A percentile compares a stretch with the other conserved stretches of the same genome.
phyloP scores from a whole-genome alignment of 1,140 invertebrate genomes.

The Caenorhabditis tropicalis region DNA sequence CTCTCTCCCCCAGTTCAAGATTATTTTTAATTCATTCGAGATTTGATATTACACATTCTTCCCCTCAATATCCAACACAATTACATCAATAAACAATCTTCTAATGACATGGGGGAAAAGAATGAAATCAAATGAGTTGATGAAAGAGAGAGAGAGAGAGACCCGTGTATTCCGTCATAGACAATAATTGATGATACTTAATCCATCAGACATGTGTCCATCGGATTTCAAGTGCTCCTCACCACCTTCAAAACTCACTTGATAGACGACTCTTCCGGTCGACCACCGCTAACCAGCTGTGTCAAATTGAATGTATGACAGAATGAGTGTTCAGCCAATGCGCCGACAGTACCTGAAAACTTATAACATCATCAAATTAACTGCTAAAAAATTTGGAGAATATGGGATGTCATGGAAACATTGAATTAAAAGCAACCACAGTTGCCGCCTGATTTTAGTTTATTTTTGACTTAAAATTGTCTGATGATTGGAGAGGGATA shows the following conservation, averaged over 20 bases:
- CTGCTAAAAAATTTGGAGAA: background rate
- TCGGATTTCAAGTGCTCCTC: conserved; percentile 6
- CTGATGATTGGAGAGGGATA: no score
- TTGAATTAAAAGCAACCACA: background rate
- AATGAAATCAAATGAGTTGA: conserved; percentile 12
- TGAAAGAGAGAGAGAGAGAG: background rate
- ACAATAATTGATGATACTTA: conserved; percentile 36
- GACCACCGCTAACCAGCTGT: conserved; percentile 55
- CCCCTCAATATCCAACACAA: conserved; percentile 22
- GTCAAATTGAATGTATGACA: conserved; percentile 63
- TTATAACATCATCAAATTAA: no score
- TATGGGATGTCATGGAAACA: background rate
- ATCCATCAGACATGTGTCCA: conserved; percentile 29
- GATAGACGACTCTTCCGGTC: conserved; percentile 61
- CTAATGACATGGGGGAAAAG: conserved; percentile 15
- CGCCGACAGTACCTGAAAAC: conserved; percentile 45
- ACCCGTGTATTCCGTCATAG: conserved; percentile 37
- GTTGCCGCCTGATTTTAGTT: no score
- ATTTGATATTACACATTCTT: background rate
- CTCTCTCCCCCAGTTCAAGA: background rate
- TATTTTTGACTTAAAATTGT: no score
- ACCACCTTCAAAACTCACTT: conserved; percentile 51
- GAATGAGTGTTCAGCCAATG: conserved; percentile 57
- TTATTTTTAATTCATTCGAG: conserved; percentile 22
- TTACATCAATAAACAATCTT: conserved; percentile 29